Conservation (phyloP, 2,888 invertebrate genomes). For the Hedya salicella region DNA sequence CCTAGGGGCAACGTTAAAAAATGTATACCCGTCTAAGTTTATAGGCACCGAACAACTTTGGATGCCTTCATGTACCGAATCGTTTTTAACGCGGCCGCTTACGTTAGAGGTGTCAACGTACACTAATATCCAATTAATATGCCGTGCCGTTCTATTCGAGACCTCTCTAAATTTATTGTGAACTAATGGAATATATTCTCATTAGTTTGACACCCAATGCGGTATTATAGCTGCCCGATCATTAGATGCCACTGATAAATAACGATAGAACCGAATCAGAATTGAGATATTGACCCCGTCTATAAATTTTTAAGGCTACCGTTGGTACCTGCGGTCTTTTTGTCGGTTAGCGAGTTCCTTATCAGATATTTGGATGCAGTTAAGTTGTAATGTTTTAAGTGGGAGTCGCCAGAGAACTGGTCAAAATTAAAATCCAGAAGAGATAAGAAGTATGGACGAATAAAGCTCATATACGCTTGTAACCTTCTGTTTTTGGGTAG, state of each 20-base stretch:
- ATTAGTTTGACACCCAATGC: constrained; percentile 80
- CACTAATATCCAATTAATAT: constrained; percentile 83
- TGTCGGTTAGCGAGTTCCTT: constrained; percentile 57
- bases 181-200: constrained; percentile 79
- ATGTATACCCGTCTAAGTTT: constrained; percentile 70
- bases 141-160: constrained; percentile 77
- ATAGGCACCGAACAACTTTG: constrained; percentile 60
- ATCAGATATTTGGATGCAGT: constrained; percentile 67
- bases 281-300: constrained; percentile 72
- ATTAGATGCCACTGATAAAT: constrained; percentile 78
- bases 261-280: constrained; percentile 67
- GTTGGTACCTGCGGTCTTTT: constrained; percentile 50
- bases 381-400: constrained; percentile 64
- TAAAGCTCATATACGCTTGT: background rate
- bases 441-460: background rate
- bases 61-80: constrained; percentile 63
- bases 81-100: constrained; percentile 55
- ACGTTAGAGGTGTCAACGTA: constrained; percentile 70
- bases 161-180: constrained; percentile 76
- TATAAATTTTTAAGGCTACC: constrained; percentile 65
- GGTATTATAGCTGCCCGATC: constrained; percentile 76
- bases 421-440: constrained; percentile 48
- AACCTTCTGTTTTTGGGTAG: constrained; percentile 1
- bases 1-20: constrained; percentile 58
- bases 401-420: constrained; percentile 50